Evolutionary conservation across 2,113 vertebrate genomes (phyloP).

Genomic region (Platysteira castanea): DNA sequence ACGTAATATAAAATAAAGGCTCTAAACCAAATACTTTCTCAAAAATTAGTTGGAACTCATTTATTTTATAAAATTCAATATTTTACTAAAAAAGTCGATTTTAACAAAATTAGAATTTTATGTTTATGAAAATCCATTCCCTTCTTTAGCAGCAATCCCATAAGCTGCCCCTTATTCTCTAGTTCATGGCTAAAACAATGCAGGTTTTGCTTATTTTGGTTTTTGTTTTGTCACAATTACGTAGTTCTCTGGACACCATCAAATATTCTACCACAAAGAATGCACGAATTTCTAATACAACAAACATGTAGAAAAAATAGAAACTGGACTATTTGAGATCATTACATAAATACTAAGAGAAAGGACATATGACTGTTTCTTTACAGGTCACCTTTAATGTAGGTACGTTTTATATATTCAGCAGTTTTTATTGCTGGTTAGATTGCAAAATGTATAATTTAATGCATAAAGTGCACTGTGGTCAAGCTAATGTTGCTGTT

Average conservation of each 20-base stretch:
- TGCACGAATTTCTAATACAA: not conserved
- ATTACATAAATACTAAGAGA: not conserved
- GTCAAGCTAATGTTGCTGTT: conserved; percentile 14
- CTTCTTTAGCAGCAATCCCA: accelerated
- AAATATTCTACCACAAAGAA: not conserved
- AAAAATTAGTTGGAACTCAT: accelerated
- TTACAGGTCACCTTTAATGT: conserved; percentile 50
- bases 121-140: not conserved
- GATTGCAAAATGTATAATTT: not conserved
- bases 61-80: not conserved
- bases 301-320: not conserved
- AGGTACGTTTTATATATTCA: conserved; percentile 15
- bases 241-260: not conserved
- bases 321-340: not conserved
- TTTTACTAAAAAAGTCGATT: not conserved
- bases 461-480: conserved; percentile 16
- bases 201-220: not conserved
- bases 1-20: not conserved
- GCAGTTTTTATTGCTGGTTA: conserved; percentile 42
- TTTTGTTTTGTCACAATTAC: not conserved
- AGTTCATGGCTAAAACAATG: not conserved
- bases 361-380: not conserved
- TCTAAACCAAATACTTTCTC: not conserved
- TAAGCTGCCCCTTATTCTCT: not conserved
- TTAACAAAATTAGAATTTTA: not conserved